phyloP scores from a whole-genome alignment of 1,140 invertebrate species.

The Hydropsyche tenuis region DNA sequence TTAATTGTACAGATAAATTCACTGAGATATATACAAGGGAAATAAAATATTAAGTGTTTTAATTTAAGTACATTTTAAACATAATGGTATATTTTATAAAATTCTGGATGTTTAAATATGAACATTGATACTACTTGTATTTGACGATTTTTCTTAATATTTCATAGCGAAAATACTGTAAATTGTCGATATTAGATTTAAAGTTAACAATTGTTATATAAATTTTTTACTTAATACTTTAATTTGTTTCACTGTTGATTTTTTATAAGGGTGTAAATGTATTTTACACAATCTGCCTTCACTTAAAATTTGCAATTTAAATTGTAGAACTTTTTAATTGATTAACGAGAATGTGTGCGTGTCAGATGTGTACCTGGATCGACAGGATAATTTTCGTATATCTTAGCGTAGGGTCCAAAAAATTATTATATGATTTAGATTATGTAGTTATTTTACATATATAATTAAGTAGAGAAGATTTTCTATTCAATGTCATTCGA shows the following conservation, averaged over 20 bases:
- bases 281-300: neutral
- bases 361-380: slow-evolving; percentile 21
- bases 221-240: neutral
- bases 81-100: neutral
- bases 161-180: too few relatives aligned
- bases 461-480: neutral
- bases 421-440: slow-evolving; percentile 1
- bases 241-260: neutral
- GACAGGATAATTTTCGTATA: slow-evolving; percentile 30
- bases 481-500: neutral
- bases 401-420: slow-evolving; percentile 33
- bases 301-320: neutral
- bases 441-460: neutral
- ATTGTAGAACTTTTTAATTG: neutral
- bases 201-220: too few relatives aligned
- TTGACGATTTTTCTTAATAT: too few relatives aligned
- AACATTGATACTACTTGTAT: too few relatives aligned
- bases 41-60: slow-evolving; percentile 32
- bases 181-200: too few relatives aligned
- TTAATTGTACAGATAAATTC: slow-evolving; percentile 28
- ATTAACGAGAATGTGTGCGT: neutral
- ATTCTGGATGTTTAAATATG: too few relatives aligned
- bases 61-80: neutral
- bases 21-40: slow-evolving; percentile 40
- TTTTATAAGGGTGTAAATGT: neutral